These are phyloP conservation scores for Pristionchus entomophagus DNA, from an alignment of 2,888 invertebrate genomes.

Conservation along the genomic window DNA sequence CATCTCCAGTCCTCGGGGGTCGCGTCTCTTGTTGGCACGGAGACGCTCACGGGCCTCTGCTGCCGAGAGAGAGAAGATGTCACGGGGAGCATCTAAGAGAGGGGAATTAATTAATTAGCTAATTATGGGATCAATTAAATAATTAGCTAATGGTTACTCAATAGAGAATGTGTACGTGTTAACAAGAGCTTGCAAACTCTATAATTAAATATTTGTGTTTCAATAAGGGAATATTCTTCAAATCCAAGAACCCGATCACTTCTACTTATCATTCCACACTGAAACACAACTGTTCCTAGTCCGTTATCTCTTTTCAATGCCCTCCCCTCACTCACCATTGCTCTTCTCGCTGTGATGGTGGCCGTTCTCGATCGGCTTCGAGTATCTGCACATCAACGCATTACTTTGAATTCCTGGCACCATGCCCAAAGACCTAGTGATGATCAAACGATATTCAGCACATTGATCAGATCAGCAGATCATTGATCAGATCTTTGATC, in stretches of 20 bases:
- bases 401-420: background rate
- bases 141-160: too few relatives aligned
- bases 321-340: constrained; percentile 17
- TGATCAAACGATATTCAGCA: too few relatives aligned
- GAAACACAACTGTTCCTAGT: constrained; percentile 38
- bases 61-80: constrained; percentile 73
- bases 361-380: constrained; percentile 35
- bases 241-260: background rate
- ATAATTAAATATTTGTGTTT: too few relatives aligned
- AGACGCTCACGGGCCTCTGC: constrained; percentile 72
- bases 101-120: background rate
- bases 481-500: background rate
- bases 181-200: too few relatives aligned
- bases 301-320: constrained; percentile 54
- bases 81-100: constrained; percentile 48
- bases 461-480: too few relatives aligned
- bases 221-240: too few relatives aligned
- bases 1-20: constrained; percentile 65
- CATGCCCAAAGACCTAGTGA: too few relatives aligned
- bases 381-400: constrained; percentile 19
- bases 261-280: background rate
- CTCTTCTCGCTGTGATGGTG: constrained; percentile 48
- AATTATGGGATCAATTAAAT: too few relatives aligned
- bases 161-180: too few relatives aligned
- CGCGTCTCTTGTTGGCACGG: constrained; percentile 64